phyloP scores from a whole-genome alignment of 2,797 vertebrate species.

The Anguilla pacifica region DNA sequence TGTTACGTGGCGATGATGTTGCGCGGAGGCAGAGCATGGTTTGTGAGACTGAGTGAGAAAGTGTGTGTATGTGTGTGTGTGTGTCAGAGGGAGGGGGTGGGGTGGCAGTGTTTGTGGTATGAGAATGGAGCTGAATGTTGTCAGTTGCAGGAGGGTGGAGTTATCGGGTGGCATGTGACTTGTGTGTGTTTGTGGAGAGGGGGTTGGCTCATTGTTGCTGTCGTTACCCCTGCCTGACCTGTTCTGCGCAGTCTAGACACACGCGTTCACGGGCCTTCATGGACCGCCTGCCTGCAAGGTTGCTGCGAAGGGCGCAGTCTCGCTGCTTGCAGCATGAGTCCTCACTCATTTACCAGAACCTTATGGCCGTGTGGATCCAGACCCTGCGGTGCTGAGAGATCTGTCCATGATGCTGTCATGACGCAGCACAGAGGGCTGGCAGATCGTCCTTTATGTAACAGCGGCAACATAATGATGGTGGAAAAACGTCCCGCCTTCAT shows the following conservation, averaged over 20 bases:
- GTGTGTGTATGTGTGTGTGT: slow-evolving; percentile 14
- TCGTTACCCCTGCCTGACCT: slow-evolving; percentile 25
- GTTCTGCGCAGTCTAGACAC: not conserved
- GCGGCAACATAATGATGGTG: not conserved
- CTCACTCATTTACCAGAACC: not conserved
- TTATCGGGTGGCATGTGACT: slow-evolving; percentile 16
- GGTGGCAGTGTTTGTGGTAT: not conserved
- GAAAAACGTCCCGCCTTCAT: not conserved
- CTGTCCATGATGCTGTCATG: not conserved
- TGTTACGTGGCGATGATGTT: slow-evolving; percentile 16
- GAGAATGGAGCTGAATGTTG: slow-evolving; percentile 33
- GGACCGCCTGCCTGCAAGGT: not conserved
- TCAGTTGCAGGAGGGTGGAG: not conserved
- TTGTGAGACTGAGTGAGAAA: slow-evolving; percentile 16
- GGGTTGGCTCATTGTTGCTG: slow-evolving; percentile 5
- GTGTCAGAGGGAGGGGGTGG: not conserved
- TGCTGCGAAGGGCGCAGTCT: not conserved
- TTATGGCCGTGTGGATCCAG: not conserved
- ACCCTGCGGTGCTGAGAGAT: slow-evolving; percentile 7
- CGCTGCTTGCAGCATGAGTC: not conserved
- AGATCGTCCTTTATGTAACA: slow-evolving; percentile 10
- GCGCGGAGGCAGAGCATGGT: not conserved
- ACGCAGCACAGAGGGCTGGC: not conserved
- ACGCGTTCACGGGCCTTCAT: not conserved
- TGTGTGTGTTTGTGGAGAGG: not conserved